These are phyloP conservation scores for Drosophila pectinifera DNA, from an alignment of 1,140 invertebrate species.

Conservation along the genomic window DNA sequence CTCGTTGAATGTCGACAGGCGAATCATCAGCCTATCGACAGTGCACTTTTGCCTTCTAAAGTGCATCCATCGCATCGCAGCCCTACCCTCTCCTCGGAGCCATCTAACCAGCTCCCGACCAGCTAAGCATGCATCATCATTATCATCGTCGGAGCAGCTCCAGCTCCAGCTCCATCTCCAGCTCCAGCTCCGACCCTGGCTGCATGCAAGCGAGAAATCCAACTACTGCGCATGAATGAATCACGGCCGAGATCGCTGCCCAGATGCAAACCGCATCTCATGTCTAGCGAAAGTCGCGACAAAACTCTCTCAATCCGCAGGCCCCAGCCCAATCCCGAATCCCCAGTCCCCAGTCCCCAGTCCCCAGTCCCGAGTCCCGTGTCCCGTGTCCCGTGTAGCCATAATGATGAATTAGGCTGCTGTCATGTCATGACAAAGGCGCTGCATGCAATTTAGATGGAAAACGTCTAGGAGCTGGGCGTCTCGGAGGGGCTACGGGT, in stretches of 20 bases:
- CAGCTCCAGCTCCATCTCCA: background rate
- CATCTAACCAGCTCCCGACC: conserved; percentile 43
- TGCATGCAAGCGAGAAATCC: conserved; percentile 72
- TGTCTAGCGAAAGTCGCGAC: conserved; percentile 82
- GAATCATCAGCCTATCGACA: conserved; percentile 73
- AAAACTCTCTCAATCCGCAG: conserved; percentile 71
- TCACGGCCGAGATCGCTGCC: conserved; percentile 56
- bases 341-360: background rate
- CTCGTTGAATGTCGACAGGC: conserved; percentile 73
- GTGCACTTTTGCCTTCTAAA: conserved; percentile 62
- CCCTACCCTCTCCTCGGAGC: background rate
- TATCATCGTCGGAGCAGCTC: conserved; percentile 56
- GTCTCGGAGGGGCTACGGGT: background rate
- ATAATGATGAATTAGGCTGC: conserved; percentile 84
- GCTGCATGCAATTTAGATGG: conserved; percentile 73
- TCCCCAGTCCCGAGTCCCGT: conserved; percentile 8
- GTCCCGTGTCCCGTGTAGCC: conserved; percentile 54
- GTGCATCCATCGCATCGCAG: conserved; percentile 11
- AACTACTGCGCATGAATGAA: conserved; percentile 81
- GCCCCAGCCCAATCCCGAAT: background rate
- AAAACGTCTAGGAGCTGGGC: conserved; percentile 29
- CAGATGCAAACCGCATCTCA: conserved; percentile 54
- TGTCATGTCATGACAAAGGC: conserved; percentile 84
- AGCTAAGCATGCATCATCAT: conserved; percentile 67
- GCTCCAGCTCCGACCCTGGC: conserved; percentile 20